phyloP scores from a whole-genome alignment of 2,113 vertebrate species.

The Sula dactylatra region DNA sequence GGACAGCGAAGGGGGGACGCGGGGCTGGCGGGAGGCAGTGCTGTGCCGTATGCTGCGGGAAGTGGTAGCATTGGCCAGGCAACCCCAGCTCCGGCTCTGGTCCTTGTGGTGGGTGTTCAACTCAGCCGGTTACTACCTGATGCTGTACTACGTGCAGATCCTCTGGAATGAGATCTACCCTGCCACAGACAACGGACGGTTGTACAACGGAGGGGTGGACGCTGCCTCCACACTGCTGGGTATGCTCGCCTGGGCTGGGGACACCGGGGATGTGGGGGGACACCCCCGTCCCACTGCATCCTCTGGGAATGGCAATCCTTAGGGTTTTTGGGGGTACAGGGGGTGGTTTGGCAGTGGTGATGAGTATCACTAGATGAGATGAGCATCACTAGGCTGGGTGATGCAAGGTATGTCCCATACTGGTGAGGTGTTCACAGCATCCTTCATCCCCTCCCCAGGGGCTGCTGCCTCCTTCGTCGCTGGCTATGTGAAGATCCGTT shows the following conservation, averaged over 20 bases:
- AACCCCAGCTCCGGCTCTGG: constrained; percentile 88
- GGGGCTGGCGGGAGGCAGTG: constrained; percentile 58
- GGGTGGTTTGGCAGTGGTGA: not conserved
- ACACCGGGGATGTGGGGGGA: not conserved
- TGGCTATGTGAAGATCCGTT: constrained; percentile 85
- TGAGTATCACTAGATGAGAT: not conserved
- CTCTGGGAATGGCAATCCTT: not conserved
- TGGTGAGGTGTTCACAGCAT: not conserved
- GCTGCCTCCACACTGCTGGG: constrained; percentile 90
- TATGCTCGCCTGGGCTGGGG: not conserved
- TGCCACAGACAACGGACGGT: not conserved
- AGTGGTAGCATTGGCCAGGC: constrained; percentile 51
- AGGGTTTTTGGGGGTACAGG: not conserved
- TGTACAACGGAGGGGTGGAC: constrained; percentile 92
- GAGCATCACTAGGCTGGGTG: not conserved
- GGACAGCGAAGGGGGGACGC: fast-evolving
- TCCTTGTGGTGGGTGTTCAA: constrained; percentile 95
- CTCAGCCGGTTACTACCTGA: constrained; percentile 92
- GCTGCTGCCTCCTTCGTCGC: constrained; percentile 81
- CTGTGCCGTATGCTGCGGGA: constrained; percentile 83
- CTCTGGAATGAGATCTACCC: constrained; percentile 83
- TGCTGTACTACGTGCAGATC: constrained; percentile 91
- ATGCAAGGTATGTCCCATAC: not conserved
- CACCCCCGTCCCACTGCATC: fast-evolving
- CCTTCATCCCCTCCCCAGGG: constrained; percentile 69